These are phyloP conservation scores for Scelioninae gen. 1 DNA, from an alignment of 2,888 invertebrate genomes.

Conservation along the genomic window DNA sequence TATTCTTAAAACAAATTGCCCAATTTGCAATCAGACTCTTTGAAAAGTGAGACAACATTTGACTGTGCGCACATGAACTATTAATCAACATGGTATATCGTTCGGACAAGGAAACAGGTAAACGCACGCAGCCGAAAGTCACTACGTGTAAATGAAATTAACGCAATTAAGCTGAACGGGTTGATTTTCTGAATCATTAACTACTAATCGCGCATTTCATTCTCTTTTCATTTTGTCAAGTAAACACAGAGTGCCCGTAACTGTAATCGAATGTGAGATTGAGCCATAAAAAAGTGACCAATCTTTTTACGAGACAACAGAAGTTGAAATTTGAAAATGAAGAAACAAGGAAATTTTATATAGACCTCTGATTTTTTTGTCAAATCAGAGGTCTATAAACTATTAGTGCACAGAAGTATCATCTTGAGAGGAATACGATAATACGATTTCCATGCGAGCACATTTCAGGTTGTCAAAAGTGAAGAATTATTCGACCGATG, in stretches of 20 bases:
- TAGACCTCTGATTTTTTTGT: no score
- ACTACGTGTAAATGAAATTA: slow-evolving; percentile 50
- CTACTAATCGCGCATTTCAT: slow-evolving; percentile 32
- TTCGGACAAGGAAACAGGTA: slow-evolving; percentile 35
- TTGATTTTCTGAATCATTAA: slow-evolving; percentile 42
- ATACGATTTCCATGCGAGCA: slow-evolving; percentile 32
- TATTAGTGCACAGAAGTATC: background rate
- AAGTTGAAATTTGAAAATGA: no score
- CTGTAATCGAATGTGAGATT: slow-evolving; percentile 6
- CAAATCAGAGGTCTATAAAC: background rate
- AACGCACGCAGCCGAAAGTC: slow-evolving; percentile 39
- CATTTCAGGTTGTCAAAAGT: slow-evolving; percentile 41
- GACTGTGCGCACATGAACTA: slow-evolving; percentile 20
- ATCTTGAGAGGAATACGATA: slow-evolving; percentile 10
- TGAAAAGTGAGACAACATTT: slow-evolving; percentile 37
- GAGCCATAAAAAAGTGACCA: background rate
- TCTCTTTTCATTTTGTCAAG: slow-evolving; percentile 26
- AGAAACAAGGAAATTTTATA: no score
- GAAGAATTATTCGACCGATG: slow-evolving; percentile 44
- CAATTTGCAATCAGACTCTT: background rate
- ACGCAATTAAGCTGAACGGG: slow-evolving; percentile 39
- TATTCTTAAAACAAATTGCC: background rate
- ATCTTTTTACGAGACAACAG: background rate
- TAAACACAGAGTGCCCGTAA: slow-evolving; percentile 10
- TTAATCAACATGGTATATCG: slow-evolving; percentile 40